phyloP scores from a whole-genome alignment of 2,888 invertebrate genomes.

The Nomada flava region DNA sequence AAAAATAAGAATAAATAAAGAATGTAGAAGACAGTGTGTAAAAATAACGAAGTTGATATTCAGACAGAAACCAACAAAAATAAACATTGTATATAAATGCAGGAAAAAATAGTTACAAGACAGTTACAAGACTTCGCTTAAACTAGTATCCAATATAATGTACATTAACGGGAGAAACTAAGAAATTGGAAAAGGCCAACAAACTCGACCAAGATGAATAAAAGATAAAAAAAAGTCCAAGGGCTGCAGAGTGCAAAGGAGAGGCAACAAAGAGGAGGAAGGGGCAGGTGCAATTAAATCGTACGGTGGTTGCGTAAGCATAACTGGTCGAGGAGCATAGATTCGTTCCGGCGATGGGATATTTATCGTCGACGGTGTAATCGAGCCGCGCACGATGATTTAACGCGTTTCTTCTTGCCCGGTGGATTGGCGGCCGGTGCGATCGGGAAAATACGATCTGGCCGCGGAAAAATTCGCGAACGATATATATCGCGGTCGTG shows the following conservation, averaged over 20 bases:
- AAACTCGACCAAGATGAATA: background rate
- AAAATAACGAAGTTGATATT: background rate
- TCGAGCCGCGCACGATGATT: conserved; percentile 61
- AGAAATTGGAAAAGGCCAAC: background rate
- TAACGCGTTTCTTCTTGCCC: conserved; percentile 38
- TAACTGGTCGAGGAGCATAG: conserved; percentile 35
- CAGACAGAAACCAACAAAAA: background rate
- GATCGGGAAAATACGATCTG: conserved; percentile 4
- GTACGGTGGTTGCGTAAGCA: conserved; percentile 50
- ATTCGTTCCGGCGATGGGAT: conserved; percentile 43
- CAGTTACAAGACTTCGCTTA: background rate
- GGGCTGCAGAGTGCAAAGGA: background rate
- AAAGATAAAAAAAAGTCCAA: background rate
- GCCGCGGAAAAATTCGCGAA: conserved; percentile 20
- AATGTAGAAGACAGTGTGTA: background rate
- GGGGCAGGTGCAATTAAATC: conserved; percentile 63
- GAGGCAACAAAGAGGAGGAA: background rate
- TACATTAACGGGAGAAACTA: too few relatives aligned
- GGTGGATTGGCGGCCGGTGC: conserved; percentile 11
- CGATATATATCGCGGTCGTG: conserved; percentile 39
- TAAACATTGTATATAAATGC: background rate
- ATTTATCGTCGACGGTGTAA: conserved; percentile 65
- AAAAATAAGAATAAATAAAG: background rate
- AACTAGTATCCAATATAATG: too few relatives aligned
- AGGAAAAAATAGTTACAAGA: too few relatives aligned